Percentiles rank a stretch among this genome's conserved stretches.
phyloP scores from a whole-genome alignment of 2,888 invertebrate species.

The Xylophagus ater region DNA sequence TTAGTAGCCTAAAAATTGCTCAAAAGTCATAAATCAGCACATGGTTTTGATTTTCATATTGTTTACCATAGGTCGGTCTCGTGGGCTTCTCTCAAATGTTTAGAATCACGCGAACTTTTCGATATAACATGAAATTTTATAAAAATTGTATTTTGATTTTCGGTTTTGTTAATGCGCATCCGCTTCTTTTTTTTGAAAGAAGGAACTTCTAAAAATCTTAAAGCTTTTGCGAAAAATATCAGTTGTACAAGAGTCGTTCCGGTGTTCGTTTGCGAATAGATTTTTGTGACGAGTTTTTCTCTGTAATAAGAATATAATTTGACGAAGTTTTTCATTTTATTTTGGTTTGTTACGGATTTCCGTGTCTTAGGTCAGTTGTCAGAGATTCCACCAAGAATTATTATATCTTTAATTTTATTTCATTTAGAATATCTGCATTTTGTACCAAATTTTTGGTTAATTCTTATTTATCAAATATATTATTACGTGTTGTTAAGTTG shows the following conservation, averaged over 20 bases:
- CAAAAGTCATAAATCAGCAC: constrained; percentile 15
- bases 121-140: not conserved
- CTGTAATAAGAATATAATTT: not conserved
- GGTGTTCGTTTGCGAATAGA: constrained; percentile 8
- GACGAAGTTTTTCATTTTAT: not conserved
- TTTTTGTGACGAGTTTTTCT: not conserved
- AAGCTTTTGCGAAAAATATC: constrained; percentile 7
- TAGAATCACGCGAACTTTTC: constrained; percentile 7
- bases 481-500: constrained; percentile 7
- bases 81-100: constrained; percentile 9
- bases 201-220: constrained; percentile 1
- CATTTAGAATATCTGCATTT: not conserved
- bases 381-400: not conserved
- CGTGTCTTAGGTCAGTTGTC: not conserved
- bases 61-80: constrained; percentile 7
- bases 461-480: too few relatives aligned
- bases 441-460: too few relatives aligned
- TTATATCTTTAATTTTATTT: not conserved
- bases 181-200: constrained; percentile 1
- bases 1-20: constrained; percentile 5
- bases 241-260: constrained; percentile 12
- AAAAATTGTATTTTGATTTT: constrained; percentile 10
- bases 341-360: not conserved
- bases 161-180: constrained; percentile 1
- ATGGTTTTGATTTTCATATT: constrained; percentile 12